Conservation (phyloP, 2,113 vertebrate species). For the Heterocephalus glaber region DNA sequence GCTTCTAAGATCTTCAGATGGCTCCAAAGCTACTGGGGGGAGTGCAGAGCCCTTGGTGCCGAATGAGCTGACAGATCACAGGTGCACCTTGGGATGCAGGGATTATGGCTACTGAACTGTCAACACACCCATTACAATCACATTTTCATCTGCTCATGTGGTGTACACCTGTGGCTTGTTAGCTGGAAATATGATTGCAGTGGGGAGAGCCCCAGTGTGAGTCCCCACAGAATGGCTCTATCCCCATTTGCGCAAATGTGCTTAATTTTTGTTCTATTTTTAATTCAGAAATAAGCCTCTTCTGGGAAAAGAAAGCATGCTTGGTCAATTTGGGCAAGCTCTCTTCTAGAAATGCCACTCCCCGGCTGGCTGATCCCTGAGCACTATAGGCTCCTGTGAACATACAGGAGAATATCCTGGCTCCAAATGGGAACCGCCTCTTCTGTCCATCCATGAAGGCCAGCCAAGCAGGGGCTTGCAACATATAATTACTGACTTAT, state of each 20-base stretch:
- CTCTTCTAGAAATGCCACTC: constrained; percentile 27
- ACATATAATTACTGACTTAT: not conserved
- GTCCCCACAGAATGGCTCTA: constrained; percentile 54
- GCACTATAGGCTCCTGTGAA: not conserved
- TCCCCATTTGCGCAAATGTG: constrained; percentile 48
- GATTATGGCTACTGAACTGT: constrained; percentile 86
- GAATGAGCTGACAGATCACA: constrained; percentile 82
- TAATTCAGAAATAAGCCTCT: constrained; percentile 48
- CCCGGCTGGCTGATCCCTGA: not conserved
- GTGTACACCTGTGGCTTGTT: constrained; percentile 88
- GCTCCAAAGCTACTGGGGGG: constrained; percentile 27
- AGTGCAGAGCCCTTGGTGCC: constrained; percentile 45
- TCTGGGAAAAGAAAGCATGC: not conserved
- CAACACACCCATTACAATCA: constrained; percentile 89
- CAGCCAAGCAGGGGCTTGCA: not conserved
- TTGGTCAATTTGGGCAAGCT: not conserved
- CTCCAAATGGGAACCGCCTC: not conserved
- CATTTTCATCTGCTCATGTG: constrained; percentile 85
- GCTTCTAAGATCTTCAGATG: constrained; percentile 56
- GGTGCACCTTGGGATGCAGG: constrained; percentile 84
- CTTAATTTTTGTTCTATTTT: constrained; percentile 65
- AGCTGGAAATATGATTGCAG: constrained; percentile 85
- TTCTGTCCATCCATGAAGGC: not conserved
- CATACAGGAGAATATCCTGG: not conserved
- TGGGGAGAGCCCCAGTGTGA: constrained; percentile 77